These are phyloP conservation scores for Clamator glandarius DNA, from an alignment of 2,797 vertebrate species.

Conservation along the genomic window DNA sequence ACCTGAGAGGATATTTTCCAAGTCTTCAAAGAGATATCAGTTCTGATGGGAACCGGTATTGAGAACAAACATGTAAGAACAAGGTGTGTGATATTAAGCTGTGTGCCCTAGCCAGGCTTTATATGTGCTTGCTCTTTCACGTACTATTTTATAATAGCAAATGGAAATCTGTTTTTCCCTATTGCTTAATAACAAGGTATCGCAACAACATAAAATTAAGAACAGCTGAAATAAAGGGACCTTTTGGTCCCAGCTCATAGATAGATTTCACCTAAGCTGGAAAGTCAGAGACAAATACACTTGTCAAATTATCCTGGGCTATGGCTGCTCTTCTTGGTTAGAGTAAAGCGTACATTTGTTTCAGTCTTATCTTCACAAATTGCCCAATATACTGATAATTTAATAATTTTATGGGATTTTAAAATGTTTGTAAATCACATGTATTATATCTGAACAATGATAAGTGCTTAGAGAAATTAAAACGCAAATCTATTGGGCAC, in stretches of 20 bases:
- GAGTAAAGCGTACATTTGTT: background rate
- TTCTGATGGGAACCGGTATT: background rate
- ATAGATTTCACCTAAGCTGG: background rate
- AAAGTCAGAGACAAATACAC: background rate
- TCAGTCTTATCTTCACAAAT: constrained; percentile 25
- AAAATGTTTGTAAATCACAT: background rate
- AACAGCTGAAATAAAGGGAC: background rate
- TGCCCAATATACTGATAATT: background rate
- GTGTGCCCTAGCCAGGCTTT: background rate
- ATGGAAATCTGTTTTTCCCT: background rate
- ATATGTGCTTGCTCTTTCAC: background rate
- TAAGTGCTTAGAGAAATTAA: constrained; percentile 44
- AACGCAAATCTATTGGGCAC: constrained; percentile 44
- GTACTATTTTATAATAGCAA: background rate
- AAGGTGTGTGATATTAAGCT: background rate
- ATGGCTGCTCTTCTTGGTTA: background rate
- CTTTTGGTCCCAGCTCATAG: background rate
- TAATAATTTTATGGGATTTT: constrained; percentile 4
- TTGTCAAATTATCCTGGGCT: background rate
- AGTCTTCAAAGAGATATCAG: constrained; percentile 21
- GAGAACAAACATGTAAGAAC: background rate
- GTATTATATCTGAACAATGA: background rate
- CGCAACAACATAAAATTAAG: background rate
- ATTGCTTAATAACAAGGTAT: background rate
- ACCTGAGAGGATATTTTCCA: constrained; percentile 11